phyloP scores from a whole-genome alignment of 2,888 invertebrate species.

The Catocala sponsa region DNA sequence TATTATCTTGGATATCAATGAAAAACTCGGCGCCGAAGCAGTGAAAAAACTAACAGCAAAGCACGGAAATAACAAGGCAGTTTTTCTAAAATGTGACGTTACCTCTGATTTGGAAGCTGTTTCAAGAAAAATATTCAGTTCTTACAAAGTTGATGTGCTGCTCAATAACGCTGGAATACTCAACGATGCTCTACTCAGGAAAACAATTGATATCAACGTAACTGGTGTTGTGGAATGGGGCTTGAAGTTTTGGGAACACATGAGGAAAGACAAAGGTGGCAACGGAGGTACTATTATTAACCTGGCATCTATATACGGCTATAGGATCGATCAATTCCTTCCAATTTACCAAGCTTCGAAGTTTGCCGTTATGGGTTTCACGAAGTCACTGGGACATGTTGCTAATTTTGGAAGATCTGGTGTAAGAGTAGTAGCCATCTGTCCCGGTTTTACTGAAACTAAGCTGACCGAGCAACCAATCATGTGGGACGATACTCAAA shows the following conservation, averaged over 20 bases:
- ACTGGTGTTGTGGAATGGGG: slow-evolving; percentile 71
- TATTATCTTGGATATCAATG: slow-evolving; percentile 64
- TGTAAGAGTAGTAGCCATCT: slow-evolving; percentile 84
- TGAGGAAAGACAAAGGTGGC: slow-evolving; percentile 87
- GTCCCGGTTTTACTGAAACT: slow-evolving; percentile 86
- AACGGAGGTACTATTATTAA: slow-evolving; percentile 90
- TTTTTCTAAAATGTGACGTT: slow-evolving; percentile 85
- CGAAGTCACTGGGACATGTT: slow-evolving; percentile 78
- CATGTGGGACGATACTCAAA: slow-evolving; percentile 46
- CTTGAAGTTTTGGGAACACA: slow-evolving; percentile 86
- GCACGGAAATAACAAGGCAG: slow-evolving; percentile 75
- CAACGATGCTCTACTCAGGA: slow-evolving; percentile 54
- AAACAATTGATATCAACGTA: slow-evolving; percentile 72
- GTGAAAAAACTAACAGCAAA: slow-evolving; percentile 73
- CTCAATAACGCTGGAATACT: slow-evolving; percentile 80
- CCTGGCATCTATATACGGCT: slow-evolving; percentile 89
- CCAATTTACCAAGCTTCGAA: slow-evolving; percentile 90
- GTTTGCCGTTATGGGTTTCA: slow-evolving; percentile 85
- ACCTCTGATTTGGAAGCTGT: slow-evolving; percentile 76
- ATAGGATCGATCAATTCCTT: slow-evolving; percentile 78
- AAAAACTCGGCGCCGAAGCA: slow-evolving; percentile 68
- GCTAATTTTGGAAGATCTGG: slow-evolving; percentile 80
- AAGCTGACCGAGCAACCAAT: slow-evolving; percentile 46
- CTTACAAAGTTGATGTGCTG: slow-evolving; percentile 76
- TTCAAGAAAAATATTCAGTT: slow-evolving; percentile 62